Conservation (phyloP, 2,888 invertebrate species). For the Drosophila pegasa region DNA sequence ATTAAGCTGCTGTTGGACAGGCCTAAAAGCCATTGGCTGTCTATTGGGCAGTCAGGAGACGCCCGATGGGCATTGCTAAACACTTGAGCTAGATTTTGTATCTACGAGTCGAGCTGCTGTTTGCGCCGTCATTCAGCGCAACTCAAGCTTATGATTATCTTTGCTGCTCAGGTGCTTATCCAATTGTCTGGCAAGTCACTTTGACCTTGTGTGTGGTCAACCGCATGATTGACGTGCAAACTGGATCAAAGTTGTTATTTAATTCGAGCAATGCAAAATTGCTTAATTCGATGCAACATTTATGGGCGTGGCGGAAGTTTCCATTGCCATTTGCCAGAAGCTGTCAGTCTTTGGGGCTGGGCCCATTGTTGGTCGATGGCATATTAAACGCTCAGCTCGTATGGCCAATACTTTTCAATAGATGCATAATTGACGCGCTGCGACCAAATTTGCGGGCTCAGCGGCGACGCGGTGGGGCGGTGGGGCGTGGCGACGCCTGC, state of each 20-base stretch:
- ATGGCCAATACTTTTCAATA: slow-evolving; percentile 33
- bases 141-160: slow-evolving; percentile 14
- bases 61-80: background rate
- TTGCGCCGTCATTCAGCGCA: slow-evolving; percentile 6
- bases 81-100: background rate
- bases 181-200: slow-evolving; percentile 3
- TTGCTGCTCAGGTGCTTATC: slow-evolving; percentile 6
- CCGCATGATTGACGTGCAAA: slow-evolving; percentile 43
- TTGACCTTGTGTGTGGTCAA: slow-evolving; percentile 24
- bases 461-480: background rate
- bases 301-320: slow-evolving; percentile 27
- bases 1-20: background rate
- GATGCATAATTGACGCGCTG: slow-evolving; percentile 41
- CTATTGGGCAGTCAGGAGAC: background rate
- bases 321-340: slow-evolving; percentile 25
- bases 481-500: background rate
- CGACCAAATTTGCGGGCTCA: slow-evolving; percentile 31
- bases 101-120: background rate
- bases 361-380: slow-evolving; percentile 18
- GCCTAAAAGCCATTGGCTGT: background rate
- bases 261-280: slow-evolving; percentile 43
- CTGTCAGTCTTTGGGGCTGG: slow-evolving; percentile 31
- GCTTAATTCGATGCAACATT: slow-evolving; percentile 54
- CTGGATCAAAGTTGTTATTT: slow-evolving; percentile 27
- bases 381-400: slow-evolving; percentile 41